Evolutionary conservation across 37 sponge, comb jelly and placozoan species (phyloP).

Genomic region (Crambe crambe): DNA sequence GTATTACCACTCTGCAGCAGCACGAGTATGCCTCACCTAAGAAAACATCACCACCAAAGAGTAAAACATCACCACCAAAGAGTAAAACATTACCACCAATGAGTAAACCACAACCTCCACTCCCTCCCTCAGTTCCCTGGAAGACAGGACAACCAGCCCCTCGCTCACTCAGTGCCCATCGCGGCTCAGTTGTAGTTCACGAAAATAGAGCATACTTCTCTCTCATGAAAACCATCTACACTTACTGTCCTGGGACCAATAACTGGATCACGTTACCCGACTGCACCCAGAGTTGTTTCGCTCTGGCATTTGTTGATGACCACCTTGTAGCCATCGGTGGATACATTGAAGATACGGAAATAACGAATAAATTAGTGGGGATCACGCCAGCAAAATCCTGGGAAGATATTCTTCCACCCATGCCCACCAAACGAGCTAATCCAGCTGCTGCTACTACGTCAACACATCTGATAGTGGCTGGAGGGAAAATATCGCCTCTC

Average conservation of each 20-base stretch:
- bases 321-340: neutral
- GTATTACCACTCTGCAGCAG: too few species aligned
- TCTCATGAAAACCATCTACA: neutral
- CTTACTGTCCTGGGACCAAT: neutral
- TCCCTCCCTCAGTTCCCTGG: neutral
- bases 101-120: neutral
- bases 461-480: conserved; percentile 6
- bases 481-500: neutral
- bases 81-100: too few species aligned
- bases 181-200: neutral
- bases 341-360: neutral
- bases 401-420: conserved; percentile 15
- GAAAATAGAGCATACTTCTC: conserved; percentile 14
- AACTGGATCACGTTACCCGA: neutral
- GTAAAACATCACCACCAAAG: too few species aligned
- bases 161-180: neutral
- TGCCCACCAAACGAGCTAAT: neutral
- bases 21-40: too few species aligned
- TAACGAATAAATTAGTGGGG: neutral
- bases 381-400: neutral
- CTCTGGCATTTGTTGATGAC: neutral
- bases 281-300: neutral
- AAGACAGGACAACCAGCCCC: neutral
- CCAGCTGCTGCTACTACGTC: neutral
- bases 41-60: too few species aligned